Evolutionary conservation across 2,113 vertebrate species (phyloP).

Genomic region (Aegypius monachus): DNA sequence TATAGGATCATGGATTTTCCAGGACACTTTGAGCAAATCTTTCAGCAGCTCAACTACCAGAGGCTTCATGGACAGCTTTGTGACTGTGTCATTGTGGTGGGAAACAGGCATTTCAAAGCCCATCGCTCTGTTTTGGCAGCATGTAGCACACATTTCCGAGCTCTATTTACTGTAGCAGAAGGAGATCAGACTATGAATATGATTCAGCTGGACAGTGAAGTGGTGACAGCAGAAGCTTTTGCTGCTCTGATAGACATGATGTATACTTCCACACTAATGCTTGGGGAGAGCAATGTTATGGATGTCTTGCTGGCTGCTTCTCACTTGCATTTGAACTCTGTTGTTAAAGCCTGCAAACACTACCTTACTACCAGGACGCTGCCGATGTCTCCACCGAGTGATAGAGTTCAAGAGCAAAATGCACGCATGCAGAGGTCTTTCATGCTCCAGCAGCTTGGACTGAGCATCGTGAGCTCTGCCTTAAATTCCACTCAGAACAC

Average conservation of each 20-base stretch:
- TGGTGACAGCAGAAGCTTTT: slow-evolving; percentile 95
- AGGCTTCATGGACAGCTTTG: slow-evolving; percentile 93
- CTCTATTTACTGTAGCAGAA: slow-evolving; percentile 92
- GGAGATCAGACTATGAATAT: slow-evolving; percentile 93
- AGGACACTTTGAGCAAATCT: slow-evolving; percentile 95
- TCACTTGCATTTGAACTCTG: slow-evolving; percentile 93
- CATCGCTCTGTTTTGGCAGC: slow-evolving; percentile 94
- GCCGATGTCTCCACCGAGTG: slow-evolving; percentile 85
- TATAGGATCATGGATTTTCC: slow-evolving; percentile 95
- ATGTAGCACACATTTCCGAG: slow-evolving; percentile 95
- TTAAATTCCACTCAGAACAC: slow-evolving; percentile 72
- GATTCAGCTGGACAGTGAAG: slow-evolving; percentile 96
- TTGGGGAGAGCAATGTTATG: slow-evolving; percentile 98
- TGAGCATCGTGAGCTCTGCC: slow-evolving; percentile 92
- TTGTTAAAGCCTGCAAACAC: slow-evolving; percentile 97
- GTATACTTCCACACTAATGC: slow-evolving; percentile 97
- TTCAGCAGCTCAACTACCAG: slow-evolving; percentile 97
- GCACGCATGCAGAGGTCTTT: slow-evolving; percentile 91
- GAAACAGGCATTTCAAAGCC: slow-evolving; percentile 93
- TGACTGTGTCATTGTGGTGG: slow-evolving; percentile 93
- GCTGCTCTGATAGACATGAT: slow-evolving; percentile 97
- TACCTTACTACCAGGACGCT: slow-evolving; percentile 93
- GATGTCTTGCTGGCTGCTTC: slow-evolving; percentile 94
- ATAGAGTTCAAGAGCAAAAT: slow-evolving; percentile 81
- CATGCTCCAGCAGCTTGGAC: slow-evolving; percentile 93